Evolutionary conservation across 2,888 invertebrate genomes (phyloP), one percentile per base, ranked within the genome.

Genomic region (Netelia inedita): DNA sequence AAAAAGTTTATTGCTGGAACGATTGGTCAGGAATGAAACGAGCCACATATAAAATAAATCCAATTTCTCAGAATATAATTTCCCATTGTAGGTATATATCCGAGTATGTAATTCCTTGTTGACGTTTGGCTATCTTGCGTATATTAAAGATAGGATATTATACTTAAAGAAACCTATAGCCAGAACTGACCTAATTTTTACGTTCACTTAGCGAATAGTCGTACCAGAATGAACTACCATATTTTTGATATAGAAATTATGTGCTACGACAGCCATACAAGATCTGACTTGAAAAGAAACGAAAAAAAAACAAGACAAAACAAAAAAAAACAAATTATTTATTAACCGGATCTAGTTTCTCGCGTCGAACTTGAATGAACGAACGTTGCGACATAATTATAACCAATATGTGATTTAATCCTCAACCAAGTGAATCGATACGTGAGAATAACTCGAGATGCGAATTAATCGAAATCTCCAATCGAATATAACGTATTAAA

Each of bases 171-270:
- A 83, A 83, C 61, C 74, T 72, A 73, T 74, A 90, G 88, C 88
- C 90, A 87, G 89, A 90, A 89, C 87, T 88, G 89, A 90, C 83
- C 78, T 87, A 86, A 85, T 79, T 65, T 82, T 90, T 89, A 79
- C 83, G 85, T 91, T 88, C 82, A 86, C 88, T 88, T 89, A 88
- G 86, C 76, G 88, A 87, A 83, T 89, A 89, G 87, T 86, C 82
- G 86, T 88, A 88, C 89, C 35, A 90, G 88, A 91, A 88, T 88
- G 88, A 89, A 74, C 63, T 79, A 87, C 88, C 88, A 91, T 91
- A 91, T 91, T 91, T 91, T 91, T 91, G 91, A 91, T 91, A 91
- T 91, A 91, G 90, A 91, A 89, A 83, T 79, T 68, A 78, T 86
- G 79, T 65, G 79, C 74, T 61, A 74, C 65, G 80, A 87, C 83